Base-by-base conservation (phyloP, 2,888 invertebrate species). In the Chymomyza caudatula region DNA sequence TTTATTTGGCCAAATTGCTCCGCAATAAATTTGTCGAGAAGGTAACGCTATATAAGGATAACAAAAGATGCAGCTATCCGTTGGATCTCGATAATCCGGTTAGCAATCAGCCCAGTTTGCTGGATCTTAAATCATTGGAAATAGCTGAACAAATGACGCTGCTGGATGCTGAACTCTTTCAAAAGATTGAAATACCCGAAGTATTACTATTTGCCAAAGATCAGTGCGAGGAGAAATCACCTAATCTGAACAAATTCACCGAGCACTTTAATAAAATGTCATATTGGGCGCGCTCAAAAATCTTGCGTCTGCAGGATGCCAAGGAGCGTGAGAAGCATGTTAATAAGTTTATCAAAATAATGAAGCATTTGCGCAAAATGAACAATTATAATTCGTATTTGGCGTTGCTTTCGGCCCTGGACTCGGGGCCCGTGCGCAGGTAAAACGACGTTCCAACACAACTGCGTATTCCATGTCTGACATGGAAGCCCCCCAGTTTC, bases 181-280 rank as follows among this genome's bases (percentile, higher is more conserved):
- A 96, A 89, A 96, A 97, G 88, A 98, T 99, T 81, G 98, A 99
- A 91, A 97, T 98, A 70, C 97, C 98, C 0, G 99, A 99, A 92
- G 96, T 99, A 71, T 92, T 99, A 74, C 94, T 98, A 79, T 99
- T 98, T 98, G 97, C 98, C 43, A 95, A 97, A 87, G 98, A 99
- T 89, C 99, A 99, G 91, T 97, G 96, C 75, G 99, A 99, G 90
- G 98, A 98, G 89, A 93, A 96, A 79, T 98, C 98, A 88, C 98
- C 98, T 2, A 99, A 99, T 91, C 92, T 99, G 65, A 98, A 98
- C 37, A 92, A 95, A 76, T 99, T 99, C 89, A 99, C 99, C 0
- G 98, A 98, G 90, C 99, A 99, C 91, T 99, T 99, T 91, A 99
- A 99, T 90, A 98, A 99, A 92, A 98, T 98, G 97, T 98, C 98